A percentile compares a stretch with the other conserved stretches of the same genome.
Evolutionary conservation across 2,888 invertebrate genomes (phyloP).

Genomic region (Nemotelus nigrinus): DNA sequence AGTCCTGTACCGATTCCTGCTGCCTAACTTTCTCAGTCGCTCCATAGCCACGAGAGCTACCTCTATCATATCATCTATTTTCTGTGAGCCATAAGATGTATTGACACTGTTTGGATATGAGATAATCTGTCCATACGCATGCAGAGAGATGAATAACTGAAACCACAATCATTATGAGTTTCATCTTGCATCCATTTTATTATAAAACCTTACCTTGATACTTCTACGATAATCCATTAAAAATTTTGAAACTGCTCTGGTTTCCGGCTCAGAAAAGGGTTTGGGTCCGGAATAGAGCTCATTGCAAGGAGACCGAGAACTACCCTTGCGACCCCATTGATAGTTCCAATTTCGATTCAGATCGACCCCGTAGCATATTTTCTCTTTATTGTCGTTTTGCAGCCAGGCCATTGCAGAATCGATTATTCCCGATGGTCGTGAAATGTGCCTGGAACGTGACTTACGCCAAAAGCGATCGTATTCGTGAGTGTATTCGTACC

Average conservation of each 20-base stretch:
- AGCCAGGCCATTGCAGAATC: constrained; percentile 63
- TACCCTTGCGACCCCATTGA: constrained; percentile 76
- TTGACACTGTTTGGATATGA: constrained; percentile 68
- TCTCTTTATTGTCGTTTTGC: constrained; percentile 57
- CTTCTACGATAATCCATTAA: constrained; percentile 69
- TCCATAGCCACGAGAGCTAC: constrained; percentile 63
- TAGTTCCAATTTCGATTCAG: constrained; percentile 82
- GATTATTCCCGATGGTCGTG: constrained; percentile 58
- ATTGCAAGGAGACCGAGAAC: constrained; percentile 78
- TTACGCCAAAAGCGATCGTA: constrained; percentile 83
- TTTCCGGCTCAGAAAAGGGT: constrained; percentile 83
- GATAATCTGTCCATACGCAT: constrained; percentile 76
- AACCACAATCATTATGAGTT: constrained; percentile 53
- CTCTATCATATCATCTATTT: constrained; percentile 62
- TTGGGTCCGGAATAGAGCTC: constrained; percentile 78
- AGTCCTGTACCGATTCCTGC: constrained; percentile 62
- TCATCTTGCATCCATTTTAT: not conserved
- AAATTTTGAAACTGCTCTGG: constrained; percentile 73
- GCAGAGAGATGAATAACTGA: constrained; percentile 72
- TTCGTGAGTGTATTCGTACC: constrained; percentile 79
- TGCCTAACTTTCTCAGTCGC: constrained; percentile 60
- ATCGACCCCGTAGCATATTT: constrained; percentile 77
- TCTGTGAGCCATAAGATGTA: constrained; percentile 59
- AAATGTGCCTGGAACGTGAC: constrained; percentile 71
- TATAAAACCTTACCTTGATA: constrained; percentile 67